phyloP scores from a whole-genome alignment of 2,113 vertebrate species.

The Petrocephalus zakoni region DNA sequence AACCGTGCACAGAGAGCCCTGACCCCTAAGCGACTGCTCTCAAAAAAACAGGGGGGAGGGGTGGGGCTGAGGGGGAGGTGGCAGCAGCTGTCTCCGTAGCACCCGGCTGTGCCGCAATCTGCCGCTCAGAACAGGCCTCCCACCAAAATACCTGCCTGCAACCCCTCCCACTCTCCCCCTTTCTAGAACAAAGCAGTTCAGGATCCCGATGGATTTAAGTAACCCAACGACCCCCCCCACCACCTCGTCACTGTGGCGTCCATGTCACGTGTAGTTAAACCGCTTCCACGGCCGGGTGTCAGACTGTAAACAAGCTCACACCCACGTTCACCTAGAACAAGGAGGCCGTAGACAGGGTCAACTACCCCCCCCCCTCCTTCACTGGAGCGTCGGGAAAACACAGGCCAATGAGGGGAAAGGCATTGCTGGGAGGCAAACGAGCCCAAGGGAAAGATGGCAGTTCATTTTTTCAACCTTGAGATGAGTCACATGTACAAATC shows the following conservation, averaged over 20 bases:
- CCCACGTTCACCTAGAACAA: background rate
- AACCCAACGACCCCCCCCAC: background rate
- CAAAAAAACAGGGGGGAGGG: background rate
- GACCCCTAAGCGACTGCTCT: constrained; percentile 3
- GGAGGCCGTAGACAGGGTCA: background rate
- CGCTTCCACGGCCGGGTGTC: background rate
- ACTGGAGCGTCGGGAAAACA: background rate
- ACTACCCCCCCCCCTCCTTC: background rate
- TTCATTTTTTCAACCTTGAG: background rate
- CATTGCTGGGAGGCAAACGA: background rate
- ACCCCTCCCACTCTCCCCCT: background rate
- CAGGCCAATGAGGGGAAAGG: background rate
- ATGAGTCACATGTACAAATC: background rate
- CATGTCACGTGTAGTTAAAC: background rate
- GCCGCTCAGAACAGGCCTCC: background rate
- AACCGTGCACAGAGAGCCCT: background rate
- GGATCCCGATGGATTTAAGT: background rate
- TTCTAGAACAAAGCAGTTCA: background rate
- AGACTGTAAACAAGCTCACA: background rate
- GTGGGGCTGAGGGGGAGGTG: background rate
- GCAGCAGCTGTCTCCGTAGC: constrained; percentile 9
- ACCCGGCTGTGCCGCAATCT: constrained; percentile 17
- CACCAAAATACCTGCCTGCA: background rate
- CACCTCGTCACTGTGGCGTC: background rate
- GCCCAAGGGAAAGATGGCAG: background rate